phyloP scores from a whole-genome alignment of 2,888 invertebrate species.

The Petrolisthes manimaculis region DNA sequence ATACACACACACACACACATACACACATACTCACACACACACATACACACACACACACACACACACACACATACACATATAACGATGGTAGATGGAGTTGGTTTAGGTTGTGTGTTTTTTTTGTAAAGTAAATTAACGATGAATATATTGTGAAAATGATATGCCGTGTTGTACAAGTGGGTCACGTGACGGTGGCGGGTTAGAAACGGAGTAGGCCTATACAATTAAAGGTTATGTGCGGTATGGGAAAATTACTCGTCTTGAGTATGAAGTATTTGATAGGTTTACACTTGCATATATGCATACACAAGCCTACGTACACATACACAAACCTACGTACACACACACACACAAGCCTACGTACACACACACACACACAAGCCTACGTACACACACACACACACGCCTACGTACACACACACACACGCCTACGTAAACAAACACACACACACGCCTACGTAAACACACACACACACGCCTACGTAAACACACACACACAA shows the following conservation, averaged over 20 bases:
- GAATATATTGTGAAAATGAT: too few relatives aligned
- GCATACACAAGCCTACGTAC: background rate
- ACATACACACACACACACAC: background rate
- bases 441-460: background rate
- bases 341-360: background rate
- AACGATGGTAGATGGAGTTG: too few relatives aligned
- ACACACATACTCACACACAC: background rate
- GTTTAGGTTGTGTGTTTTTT: too few relatives aligned
- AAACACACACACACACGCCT: background rate
- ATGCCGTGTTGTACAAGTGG: too few relatives aligned
- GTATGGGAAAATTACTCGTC: too few relatives aligned
- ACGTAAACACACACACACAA: too few relatives aligned
- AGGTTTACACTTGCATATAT: background rate
- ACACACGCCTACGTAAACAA: background rate
- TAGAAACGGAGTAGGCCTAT: too few relatives aligned
- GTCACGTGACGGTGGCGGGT: too few relatives aligned
- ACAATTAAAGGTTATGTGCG: too few relatives aligned
- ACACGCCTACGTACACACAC: background rate
- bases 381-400: background rate
- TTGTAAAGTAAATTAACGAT: too few relatives aligned
- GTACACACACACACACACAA: background rate
- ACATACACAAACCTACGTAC: background rate
- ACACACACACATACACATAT: slow-evolving; percentile 2
- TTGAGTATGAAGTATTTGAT: too few relatives aligned
- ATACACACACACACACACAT: background rate